Conservation (phyloP, 2,113 vertebrate species). For the Mystacornis crossleyi region DNA sequence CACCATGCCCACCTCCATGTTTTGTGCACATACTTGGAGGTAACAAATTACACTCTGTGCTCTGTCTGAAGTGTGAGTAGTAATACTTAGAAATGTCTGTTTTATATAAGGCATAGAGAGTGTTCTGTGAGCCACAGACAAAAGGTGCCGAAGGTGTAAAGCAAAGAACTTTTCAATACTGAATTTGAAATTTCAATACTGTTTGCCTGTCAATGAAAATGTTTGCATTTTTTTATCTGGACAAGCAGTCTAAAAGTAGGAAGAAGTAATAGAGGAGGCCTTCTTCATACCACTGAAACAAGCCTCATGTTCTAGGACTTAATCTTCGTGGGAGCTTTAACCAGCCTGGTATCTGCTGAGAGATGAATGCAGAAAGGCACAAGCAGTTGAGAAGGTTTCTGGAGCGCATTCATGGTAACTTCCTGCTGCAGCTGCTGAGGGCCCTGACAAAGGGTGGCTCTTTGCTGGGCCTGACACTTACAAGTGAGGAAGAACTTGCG, state of each 20-base stretch:
- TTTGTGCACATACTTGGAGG: background rate
- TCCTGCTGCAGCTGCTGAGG: background rate
- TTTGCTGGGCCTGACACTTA: background rate
- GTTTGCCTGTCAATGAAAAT: background rate
- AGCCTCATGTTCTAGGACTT: background rate
- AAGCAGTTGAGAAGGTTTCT: background rate
- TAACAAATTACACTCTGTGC: background rate
- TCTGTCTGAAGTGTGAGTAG: background rate
- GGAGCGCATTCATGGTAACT: background rate
- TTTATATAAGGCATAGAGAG: background rate
- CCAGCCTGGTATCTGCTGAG: background rate
- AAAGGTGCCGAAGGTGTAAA: background rate
- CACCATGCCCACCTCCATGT: fast-evolving
- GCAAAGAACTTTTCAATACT: background rate
- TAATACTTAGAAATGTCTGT: background rate
- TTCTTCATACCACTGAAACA: background rate
- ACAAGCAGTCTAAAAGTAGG: background rate
- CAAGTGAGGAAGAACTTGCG: background rate
- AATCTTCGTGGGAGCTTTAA: background rate
- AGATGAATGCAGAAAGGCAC: background rate
- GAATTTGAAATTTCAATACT: no score
- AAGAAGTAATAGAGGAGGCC: background rate
- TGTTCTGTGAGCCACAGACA: background rate
- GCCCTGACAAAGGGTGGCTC: background rate
- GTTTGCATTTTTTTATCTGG: background rate